Percentiles rank a stretch among this genome's conserved stretches.
Conservation (phyloP, 2,113 vertebrate species). For the Meleagris gallopavo region DNA sequence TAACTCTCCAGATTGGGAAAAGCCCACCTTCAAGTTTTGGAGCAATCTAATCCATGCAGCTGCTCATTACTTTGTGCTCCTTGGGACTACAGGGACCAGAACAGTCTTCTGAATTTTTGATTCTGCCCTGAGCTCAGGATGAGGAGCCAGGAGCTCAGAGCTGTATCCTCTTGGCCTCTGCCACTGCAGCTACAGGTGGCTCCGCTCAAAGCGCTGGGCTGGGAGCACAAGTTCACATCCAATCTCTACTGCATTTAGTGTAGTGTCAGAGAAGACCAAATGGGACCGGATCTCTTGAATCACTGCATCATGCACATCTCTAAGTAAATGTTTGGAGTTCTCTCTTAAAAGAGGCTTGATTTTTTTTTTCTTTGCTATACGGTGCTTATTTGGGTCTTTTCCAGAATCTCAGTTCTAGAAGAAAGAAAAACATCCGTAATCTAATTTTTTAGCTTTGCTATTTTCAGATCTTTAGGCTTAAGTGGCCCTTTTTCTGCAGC, state of each 20-base stretch:
- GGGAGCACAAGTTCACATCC: background rate
- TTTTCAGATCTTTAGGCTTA: conserved; percentile 1
- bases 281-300: background rate
- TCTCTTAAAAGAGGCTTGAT: background rate
- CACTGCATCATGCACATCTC: background rate
- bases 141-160: background rate
- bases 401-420: background rate
- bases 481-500: conserved; percentile 23
- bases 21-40: background rate
- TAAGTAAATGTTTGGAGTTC: background rate
- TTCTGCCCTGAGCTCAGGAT: background rate
- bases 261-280: background rate
- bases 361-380: background rate
- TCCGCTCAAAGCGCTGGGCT: background rate
- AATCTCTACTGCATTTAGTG: accelerated
- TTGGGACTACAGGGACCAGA: background rate
- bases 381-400: background rate
- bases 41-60: background rate
- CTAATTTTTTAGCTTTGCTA: background rate
- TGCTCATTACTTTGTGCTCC: background rate
- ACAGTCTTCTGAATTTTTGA: background rate
- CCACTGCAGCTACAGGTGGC: background rate
- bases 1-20: background rate
- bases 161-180: background rate
- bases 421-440: background rate